Percentiles rank a stretch among this genome's conserved stretches.
Evolutionary conservation across 2,888 invertebrate genomes (phyloP).

Genomic region (Phymatocera aterrima): DNA sequence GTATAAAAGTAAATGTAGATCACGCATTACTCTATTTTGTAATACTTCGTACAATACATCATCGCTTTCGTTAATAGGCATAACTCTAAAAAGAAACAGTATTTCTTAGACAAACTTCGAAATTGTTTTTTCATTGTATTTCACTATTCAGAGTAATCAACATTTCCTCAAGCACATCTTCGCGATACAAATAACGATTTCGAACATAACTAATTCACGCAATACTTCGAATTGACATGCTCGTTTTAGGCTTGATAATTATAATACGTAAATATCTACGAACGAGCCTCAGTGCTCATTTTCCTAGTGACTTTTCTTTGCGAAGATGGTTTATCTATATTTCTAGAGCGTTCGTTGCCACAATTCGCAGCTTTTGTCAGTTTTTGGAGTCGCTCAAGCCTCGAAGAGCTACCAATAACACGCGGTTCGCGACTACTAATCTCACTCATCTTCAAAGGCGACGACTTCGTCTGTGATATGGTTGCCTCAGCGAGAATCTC

Average conservation of each 20-base stretch:
- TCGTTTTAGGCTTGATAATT: not conserved
- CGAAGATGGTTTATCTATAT: not conserved
- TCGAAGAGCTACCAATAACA: not conserved
- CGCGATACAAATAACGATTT: too few species aligned
- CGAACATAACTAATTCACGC: too few species aligned
- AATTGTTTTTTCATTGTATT: too few species aligned
- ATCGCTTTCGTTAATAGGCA: too few species aligned
- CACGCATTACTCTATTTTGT: too few species aligned
- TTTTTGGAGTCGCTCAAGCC: not conserved
- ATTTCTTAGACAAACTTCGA: too few species aligned
- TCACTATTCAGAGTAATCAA: too few species aligned
- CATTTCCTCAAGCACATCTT: too few species aligned
- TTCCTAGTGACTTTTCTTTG: not conserved
- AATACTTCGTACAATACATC: too few species aligned
- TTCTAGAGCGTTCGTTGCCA: not conserved
- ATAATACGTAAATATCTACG: not conserved
- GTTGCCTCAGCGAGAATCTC: conserved; percentile 9
- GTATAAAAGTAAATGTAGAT: too few species aligned
- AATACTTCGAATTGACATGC: too few species aligned
- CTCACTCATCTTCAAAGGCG: not conserved
- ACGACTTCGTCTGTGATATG: not conserved
- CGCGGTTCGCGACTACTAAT: not conserved
- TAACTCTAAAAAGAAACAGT: too few species aligned
- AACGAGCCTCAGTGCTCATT: conserved; percentile 8
- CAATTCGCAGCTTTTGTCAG: not conserved